These are phyloP conservation scores for Chitala chitala DNA, from an alignment of 2,113 vertebrate species.

Conservation along the genomic window DNA sequence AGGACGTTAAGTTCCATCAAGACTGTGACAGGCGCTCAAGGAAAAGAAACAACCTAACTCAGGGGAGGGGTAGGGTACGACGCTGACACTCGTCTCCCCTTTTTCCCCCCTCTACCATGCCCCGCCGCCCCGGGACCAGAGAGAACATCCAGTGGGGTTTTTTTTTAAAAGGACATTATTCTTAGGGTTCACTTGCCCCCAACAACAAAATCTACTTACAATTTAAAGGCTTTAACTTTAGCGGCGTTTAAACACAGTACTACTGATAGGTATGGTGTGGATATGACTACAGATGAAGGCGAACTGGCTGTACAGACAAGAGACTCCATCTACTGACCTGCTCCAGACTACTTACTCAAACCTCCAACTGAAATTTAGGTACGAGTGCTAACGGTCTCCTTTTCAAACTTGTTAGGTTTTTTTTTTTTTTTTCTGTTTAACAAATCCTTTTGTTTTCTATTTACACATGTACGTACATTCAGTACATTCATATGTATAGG, in stretches of 20 bases:
- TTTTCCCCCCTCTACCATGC: not conserved
- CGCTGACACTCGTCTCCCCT: conserved; percentile 30
- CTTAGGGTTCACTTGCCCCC: conserved; percentile 39
- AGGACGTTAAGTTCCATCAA: conserved; percentile 97
- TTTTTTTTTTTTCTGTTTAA: conserved; percentile 52
- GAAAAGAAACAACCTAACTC: conserved; percentile 88
- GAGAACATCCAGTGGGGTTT: conserved; percentile 32
- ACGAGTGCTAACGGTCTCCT: conserved; percentile 61
- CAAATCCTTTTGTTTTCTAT: conserved; percentile 42
- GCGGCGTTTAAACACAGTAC: conserved; percentile 74
- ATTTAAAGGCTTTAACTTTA: conserved; percentile 54
- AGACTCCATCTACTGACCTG: conserved; percentile 59
- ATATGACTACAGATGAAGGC: conserved; percentile 39
- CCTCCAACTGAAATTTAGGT: conserved; percentile 58
- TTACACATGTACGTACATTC: conserved; percentile 38
- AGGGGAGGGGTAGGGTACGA: conserved; percentile 36
- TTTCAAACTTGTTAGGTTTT: conserved; percentile 47
- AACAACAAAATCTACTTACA: conserved; percentile 42
- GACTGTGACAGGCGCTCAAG: conserved; percentile 92
- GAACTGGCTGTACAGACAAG: conserved; percentile 41
- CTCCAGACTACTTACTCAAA: conserved; percentile 62
- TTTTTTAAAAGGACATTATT: conserved; percentile 52
- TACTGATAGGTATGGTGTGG: conserved; percentile 69
- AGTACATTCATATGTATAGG: conserved; percentile 43
- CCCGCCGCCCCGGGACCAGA: conserved; percentile 35